phyloP scores from a whole-genome alignment of 1,140 invertebrate species.

The Tachypleus tridentatus region DNA sequence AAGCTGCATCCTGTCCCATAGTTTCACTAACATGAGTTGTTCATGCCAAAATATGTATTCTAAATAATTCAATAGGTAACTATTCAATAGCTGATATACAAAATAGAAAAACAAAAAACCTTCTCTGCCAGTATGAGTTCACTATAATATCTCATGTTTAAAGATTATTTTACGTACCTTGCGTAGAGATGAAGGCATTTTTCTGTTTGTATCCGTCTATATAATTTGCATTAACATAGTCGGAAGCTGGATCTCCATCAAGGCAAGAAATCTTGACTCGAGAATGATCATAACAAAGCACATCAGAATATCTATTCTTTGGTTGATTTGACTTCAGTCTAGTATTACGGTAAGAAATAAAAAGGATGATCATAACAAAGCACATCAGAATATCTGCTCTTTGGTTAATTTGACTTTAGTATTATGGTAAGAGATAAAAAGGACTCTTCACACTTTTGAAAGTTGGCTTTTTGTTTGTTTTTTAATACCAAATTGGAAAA shows the following conservation, averaged over 20 bases:
- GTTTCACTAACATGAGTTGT: too few species aligned
- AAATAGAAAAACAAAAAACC: too few species aligned
- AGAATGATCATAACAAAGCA: constrained; percentile 89
- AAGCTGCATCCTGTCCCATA: too few species aligned
- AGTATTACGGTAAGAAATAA: constrained; percentile 3
- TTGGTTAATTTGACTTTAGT: constrained; percentile 64
- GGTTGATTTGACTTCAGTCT: constrained; percentile 66
- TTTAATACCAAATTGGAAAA: too few species aligned
- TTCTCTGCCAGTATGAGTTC: too few species aligned
- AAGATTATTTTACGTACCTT: constrained; percentile 46
- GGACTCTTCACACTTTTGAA: too few species aligned
- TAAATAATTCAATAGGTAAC: too few species aligned
- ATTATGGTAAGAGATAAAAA: constrained; percentile 35
- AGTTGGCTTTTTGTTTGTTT: too few species aligned
- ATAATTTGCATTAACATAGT: constrained; percentile 97
- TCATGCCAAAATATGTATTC: too few species aligned
- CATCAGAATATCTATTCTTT: constrained; percentile 94
- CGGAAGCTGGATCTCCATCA: constrained; percentile 58
- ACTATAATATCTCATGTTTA: too few species aligned
- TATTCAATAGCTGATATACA: too few species aligned
- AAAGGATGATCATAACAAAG: constrained; percentile 83
- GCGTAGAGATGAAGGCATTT: constrained; percentile 94
- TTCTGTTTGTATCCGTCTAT: constrained; percentile 96
- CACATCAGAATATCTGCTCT: constrained; percentile 94
- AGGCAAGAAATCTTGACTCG: constrained; percentile 64